Base-by-base conservation (phyloP, 2,113 vertebrate species). In the Microcebus lehilahytsara region DNA sequence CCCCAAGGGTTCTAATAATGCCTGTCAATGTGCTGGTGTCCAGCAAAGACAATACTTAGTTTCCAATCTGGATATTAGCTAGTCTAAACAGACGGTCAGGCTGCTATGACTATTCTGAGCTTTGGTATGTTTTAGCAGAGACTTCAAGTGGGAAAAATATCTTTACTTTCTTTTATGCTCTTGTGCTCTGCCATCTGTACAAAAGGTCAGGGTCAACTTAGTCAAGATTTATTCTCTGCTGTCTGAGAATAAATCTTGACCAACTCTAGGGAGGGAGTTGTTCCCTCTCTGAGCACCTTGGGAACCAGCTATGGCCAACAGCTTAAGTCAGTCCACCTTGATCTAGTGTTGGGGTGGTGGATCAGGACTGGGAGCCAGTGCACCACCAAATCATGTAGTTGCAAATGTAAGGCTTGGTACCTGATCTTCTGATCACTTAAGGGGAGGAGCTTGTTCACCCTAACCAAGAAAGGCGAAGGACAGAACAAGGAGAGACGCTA, bases 401-500 rank as follows among this genome's bases (percentile, higher is more conserved):
- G 3, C 4, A 56, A 7, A 19, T 46, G 3, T 71, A n/a, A 72
- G 5, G 19, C 62, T 93, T 60, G 49, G 49, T 83, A 14, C 32
- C 14, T 74, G 42, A 37, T 14, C 37, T 71, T 78, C 64, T 69
- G 27, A 58, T 30, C n/a, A 58, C 81, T 64, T 8, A n/a, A 34
- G 9, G 2, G 5, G 0, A 81, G 40, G 2, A 1, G 7, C 1
- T 75, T 90, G 0, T 66, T 80, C 30, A 72, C 13, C 6, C 22
- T n/a, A 30, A 23, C 2, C 20, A 91, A 78, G 56, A 75, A 49
- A 27, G 0, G 2, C 34, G 23, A 91, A 83, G 5, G 12, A 2
- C 19, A 69, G 27, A 64, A 42, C 3, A 71, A 37, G 16, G 8
- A 79, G 49, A 40, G 37, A 89, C 89, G 37, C 17, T 9, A 56